Percentiles rank a stretch among this genome's conserved stretches.
Evolutionary conservation across 1,140 invertebrate species (phyloP).

Genomic region (Arctopsyche grandis): DNA sequence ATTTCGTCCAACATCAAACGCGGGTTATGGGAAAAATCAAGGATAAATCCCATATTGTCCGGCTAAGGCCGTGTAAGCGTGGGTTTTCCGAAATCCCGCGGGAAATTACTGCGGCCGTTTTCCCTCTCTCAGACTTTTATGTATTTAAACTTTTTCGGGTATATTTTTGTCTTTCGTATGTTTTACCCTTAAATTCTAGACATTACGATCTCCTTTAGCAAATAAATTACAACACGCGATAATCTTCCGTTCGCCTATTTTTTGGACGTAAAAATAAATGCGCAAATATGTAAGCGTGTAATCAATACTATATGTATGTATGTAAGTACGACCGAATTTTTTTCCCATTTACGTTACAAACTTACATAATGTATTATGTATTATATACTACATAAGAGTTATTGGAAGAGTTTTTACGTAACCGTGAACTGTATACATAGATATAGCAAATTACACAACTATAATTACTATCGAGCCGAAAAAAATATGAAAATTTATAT

Average conservation of each 20-base stretch:
- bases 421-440: no score
- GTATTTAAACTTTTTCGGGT: constrained; percentile 39
- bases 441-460: no score
- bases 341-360: background rate
- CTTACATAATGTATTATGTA: background rate
- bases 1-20: constrained; percentile 34
- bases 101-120: constrained; percentile 39
- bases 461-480: no score
- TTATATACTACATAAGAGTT: background rate
- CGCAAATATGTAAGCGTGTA: no score
- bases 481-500: constrained; percentile 27
- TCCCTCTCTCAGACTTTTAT: constrained; percentile 30
- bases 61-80: constrained; percentile 35
- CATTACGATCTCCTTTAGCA: background rate
- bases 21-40: constrained; percentile 37
- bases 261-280: background rate
- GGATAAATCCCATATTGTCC: constrained; percentile 41
- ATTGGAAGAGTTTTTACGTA: background rate
- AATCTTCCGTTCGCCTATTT: background rate
- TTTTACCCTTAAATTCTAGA: constrained; percentile 18
- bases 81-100: constrained; percentile 39
- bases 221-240: background rate
- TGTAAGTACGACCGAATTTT: background rate
- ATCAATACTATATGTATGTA: no score
- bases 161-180: constrained; percentile 34